Conservation (phyloP, 92 coral and sea anemone species). For the Paramuricea clavata region DNA sequence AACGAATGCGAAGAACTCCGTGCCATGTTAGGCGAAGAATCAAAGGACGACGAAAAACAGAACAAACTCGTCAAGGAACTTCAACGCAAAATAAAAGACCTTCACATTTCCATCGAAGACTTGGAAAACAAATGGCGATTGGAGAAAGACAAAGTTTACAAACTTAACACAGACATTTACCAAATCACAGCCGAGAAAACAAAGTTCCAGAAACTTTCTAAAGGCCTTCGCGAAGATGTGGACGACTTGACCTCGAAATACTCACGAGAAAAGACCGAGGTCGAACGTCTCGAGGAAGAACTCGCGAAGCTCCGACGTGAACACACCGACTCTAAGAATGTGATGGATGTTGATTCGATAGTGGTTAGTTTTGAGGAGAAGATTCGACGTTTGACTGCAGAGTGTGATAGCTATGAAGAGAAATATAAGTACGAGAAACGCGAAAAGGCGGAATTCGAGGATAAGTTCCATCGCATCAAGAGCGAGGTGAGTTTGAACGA, state of each 20-base stretch:
- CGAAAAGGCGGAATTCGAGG: conserved; percentile 29
- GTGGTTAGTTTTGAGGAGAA: conserved; percentile 30
- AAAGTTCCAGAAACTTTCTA: conserved; percentile 33
- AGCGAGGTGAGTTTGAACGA: conserved; percentile 1
- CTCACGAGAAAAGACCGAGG: conserved; percentile 34
- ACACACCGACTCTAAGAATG: conserved; percentile 22
- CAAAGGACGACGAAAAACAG: conserved; percentile 32
- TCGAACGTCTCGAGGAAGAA: conserved; percentile 35
- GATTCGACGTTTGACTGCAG: conserved; percentile 23
- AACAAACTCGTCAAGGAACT: background rate
- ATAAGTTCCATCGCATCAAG: conserved; percentile 22
- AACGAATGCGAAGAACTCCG: conserved; percentile 14
- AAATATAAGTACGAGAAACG: conserved; percentile 36
- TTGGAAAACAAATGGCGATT: conserved; percentile 1
- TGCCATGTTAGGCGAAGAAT: conserved; percentile 23
- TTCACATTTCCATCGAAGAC: background rate
- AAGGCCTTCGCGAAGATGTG: conserved; percentile 14
- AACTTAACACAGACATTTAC: conserved; percentile 7
- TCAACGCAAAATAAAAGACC: conserved; percentile 21
- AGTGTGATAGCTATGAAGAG: conserved; percentile 36
- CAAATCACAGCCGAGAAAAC: conserved; percentile 1
- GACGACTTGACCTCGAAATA: conserved; percentile 13
- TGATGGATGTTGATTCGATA: background rate
- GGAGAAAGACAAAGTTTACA: conserved; percentile 22
- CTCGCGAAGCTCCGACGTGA: conserved; percentile 28